Conservation (phyloP, 2,888 invertebrate species). For the Rhabditoides inermis region DNA sequence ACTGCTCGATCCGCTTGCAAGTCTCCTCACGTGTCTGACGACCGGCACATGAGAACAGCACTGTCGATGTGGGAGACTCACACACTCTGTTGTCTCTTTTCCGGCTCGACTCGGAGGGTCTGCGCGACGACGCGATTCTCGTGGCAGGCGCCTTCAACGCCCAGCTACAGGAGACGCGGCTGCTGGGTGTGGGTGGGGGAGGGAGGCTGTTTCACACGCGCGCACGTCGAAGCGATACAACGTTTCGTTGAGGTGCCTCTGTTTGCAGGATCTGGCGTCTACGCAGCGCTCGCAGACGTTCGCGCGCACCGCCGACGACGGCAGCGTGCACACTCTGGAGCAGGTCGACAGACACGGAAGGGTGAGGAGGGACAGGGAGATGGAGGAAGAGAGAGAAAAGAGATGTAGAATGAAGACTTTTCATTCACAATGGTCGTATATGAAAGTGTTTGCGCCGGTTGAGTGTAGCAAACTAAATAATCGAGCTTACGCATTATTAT, state of each 20-base stretch:
- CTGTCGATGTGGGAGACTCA: too few relatives aligned
- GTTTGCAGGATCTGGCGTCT: slow-evolving; percentile 19
- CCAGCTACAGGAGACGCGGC: slow-evolving; percentile 34
- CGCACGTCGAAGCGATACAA: too few relatives aligned
- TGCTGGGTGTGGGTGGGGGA: slow-evolving; percentile 14
- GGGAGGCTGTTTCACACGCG: not conserved
- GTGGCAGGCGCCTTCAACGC: slow-evolving; percentile 39
- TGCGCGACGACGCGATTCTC: slow-evolving; percentile 31
- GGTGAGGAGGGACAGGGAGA: too few relatives aligned
- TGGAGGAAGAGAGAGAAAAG: too few relatives aligned
- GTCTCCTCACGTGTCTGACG: not conserved
- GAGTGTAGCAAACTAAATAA: not conserved
- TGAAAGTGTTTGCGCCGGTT: not conserved
- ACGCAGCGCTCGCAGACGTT: slow-evolving; percentile 25
- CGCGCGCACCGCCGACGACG: slow-evolving; percentile 26
- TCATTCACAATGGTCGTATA: not conserved
- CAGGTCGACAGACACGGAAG: slow-evolving; percentile 33
- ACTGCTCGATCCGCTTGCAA: not conserved
- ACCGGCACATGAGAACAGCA: not conserved
- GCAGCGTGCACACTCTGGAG: slow-evolving; percentile 28
- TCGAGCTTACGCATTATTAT: not conserved
- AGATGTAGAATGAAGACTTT: too few relatives aligned
- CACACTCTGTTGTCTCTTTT: too few relatives aligned
- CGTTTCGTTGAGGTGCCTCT: too few relatives aligned
- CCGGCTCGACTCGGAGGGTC: slow-evolving; percentile 34